Percentiles rank a stretch among this genome's conserved stretches.
Evolutionary conservation across 2,113 vertebrate genomes (phyloP).

Genomic region (Glaucidium brasilianum): DNA sequence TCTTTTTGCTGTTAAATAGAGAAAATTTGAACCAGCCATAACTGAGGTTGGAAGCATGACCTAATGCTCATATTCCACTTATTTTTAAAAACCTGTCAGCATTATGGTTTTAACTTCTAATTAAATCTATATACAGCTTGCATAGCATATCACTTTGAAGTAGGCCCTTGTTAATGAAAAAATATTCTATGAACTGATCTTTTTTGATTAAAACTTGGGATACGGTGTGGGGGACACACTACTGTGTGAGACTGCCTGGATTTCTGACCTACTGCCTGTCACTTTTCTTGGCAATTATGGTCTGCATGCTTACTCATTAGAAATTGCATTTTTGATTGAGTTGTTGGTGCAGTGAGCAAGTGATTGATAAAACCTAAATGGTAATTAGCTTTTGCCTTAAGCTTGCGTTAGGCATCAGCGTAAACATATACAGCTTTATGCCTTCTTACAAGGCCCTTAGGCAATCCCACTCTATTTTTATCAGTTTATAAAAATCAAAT

Average conservation of each 20-base stretch:
- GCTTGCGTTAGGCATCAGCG: background rate
- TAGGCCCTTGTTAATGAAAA: background rate
- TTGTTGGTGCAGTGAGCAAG: background rate
- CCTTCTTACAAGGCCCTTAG: background rate
- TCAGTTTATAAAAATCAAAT: background rate
- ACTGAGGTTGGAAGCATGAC: background rate
- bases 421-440: background rate
- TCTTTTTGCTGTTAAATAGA: background rate
- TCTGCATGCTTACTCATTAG: background rate
- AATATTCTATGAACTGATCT: background rate
- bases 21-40: background rate
- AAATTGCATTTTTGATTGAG: background rate
- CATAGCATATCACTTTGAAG: background rate
- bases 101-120: background rate
- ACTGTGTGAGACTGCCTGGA: background rate
- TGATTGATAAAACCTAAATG: background rate
- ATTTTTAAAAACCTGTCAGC: background rate
- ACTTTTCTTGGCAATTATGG: background rate
- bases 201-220: background rate
- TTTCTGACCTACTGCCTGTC: background rate
- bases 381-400: background rate
- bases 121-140: background rate
- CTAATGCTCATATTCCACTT: background rate
- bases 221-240: rapidly evolving
- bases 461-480: background rate